These are phyloP conservation scores for Brachionus koreanus DNA, from an alignment of 1,140 invertebrate genomes.

Conservation along the genomic window DNA sequence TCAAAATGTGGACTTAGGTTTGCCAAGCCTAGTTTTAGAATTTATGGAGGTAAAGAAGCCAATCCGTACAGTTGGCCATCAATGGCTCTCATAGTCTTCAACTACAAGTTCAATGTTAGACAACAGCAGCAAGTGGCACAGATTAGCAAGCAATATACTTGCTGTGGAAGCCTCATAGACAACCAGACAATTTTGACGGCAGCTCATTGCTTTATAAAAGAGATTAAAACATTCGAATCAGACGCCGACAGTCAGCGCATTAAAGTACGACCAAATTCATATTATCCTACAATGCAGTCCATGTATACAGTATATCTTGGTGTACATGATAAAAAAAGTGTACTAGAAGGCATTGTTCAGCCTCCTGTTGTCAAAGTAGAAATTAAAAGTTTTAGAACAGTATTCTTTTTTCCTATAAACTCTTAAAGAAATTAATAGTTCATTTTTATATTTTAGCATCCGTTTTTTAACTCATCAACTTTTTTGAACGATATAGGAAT, in stretches of 20 bases:
- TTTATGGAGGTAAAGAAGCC: neutral
- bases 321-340: constrained; percentile 14
- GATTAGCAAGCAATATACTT: neutral
- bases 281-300: neutral
- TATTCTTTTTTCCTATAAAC: neutral
- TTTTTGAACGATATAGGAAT: constrained; percentile 12
- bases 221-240: neutral
- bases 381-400: neutral
- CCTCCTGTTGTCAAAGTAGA: neutral
- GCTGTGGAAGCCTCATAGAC: neutral
- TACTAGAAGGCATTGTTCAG: neutral
- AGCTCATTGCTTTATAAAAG: constrained; percentile 5
- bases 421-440: neutral
- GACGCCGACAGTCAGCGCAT: neutral
- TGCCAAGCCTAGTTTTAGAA: constrained; percentile 7
- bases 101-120: constrained; percentile 4
- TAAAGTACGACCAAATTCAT: neutral
- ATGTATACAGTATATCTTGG: constrained; percentile 41
- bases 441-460: neutral
- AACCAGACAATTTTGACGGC: constrained; percentile 11
- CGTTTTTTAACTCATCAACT: neutral
- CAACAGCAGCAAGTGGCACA: neutral
- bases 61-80: constrained; percentile 36
- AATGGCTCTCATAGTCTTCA: constrained; percentile 5
- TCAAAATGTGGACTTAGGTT: neutral